Evolutionary conservation across 53 echinoderm and acorn worm genomes (phyloP).

Genomic region (Temnopleurus reevesii): DNA sequence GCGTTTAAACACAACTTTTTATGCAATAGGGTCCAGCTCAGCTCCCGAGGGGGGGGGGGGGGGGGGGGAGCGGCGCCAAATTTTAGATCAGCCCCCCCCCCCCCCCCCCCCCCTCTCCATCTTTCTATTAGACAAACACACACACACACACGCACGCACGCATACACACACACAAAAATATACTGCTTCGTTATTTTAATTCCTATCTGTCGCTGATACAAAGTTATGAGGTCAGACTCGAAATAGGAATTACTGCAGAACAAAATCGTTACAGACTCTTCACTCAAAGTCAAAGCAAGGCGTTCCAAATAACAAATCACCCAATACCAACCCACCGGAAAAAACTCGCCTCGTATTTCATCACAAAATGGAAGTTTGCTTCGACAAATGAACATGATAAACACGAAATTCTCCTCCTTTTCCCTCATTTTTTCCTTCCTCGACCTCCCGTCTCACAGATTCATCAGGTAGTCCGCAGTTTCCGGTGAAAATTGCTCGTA

Average conservation of each 20-base stretch:
- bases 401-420: neutral
- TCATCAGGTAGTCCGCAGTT: neutral
- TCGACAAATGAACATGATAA: neutral
- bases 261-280: neutral
- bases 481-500: slow-evolving; percentile 38
- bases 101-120: neutral
- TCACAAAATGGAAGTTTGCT: neutral
- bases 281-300: neutral
- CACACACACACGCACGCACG: neutral
- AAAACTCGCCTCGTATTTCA: neutral
- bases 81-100: neutral
- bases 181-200: neutral
- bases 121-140: neutral
- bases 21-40: neutral
- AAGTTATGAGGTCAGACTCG: too few species aligned
- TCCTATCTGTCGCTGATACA: too few species aligned
- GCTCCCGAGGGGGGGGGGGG: too few species aligned
- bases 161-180: neutral
- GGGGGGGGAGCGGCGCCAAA: too few species aligned
- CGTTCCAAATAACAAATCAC: neutral
- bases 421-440: neutral
- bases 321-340: neutral
- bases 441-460: neutral
- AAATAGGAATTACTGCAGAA: neutral
- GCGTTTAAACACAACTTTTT: too few species aligned